phyloP scores from a whole-genome alignment of 2,888 invertebrate species.

The Muscina levida region DNA sequence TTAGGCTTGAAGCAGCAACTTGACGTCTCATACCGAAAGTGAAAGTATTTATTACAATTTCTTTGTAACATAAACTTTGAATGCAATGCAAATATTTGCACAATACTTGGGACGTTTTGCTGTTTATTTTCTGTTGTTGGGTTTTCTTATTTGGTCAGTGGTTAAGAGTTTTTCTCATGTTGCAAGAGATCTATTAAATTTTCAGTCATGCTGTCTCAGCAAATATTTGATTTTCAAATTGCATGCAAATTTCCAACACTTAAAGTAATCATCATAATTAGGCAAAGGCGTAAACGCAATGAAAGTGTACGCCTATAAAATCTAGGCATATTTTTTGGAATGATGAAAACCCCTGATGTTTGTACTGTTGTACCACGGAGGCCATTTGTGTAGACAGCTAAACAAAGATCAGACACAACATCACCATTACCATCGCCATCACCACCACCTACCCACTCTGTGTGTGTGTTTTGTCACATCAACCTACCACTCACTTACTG shows the following conservation, averaged over 20 bases:
- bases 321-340: too few relatives aligned
- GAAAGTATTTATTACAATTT: constrained; percentile 58
- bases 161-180: constrained; percentile 24
- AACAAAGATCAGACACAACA: neutral
- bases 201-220: constrained; percentile 20
- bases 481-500: constrained; percentile 29
- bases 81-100: constrained; percentile 28
- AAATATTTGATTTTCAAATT: neutral
- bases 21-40: constrained; percentile 57
- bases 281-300: neutral
- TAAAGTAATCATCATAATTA: constrained; percentile 20
- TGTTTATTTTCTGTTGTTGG: constrained; percentile 32
- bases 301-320: too few relatives aligned
- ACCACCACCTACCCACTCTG: constrained; percentile 4
- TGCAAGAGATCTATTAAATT: constrained; percentile 21
- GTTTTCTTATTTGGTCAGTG: constrained; percentile 58
- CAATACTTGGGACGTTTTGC: neutral
- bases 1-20: constrained; percentile 17
- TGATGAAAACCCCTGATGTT: too few relatives aligned
- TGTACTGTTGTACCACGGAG: too few relatives aligned
- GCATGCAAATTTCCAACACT: neutral
- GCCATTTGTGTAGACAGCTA: neutral
- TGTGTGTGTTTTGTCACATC: neutral
- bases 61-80: neutral
- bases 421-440: neutral